Conservation (phyloP, 2,888 invertebrate genomes). For the Drosophila colorata region DNA sequence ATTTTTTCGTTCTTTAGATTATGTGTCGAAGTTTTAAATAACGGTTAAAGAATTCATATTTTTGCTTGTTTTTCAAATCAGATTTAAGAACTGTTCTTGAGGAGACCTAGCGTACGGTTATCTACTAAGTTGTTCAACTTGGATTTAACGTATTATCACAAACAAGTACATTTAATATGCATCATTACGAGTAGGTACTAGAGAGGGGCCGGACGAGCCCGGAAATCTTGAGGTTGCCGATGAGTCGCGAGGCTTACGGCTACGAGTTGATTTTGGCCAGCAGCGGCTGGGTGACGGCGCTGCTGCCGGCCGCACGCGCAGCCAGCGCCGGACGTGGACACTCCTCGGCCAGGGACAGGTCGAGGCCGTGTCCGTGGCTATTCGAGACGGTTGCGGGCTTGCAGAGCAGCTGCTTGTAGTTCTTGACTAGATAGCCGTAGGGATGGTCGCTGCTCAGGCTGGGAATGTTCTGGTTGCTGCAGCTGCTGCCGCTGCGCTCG, state of each 20-base stretch:
- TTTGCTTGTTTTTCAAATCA: no score
- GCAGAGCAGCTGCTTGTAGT: slow-evolving; percentile 77
- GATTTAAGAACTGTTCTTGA: no score
- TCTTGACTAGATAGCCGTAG: slow-evolving; percentile 77
- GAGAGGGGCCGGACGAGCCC: slow-evolving; percentile 13
- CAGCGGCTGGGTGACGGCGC: slow-evolving; percentile 82
- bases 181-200: slow-evolving; percentile 56
- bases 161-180: slow-evolving; percentile 75
- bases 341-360: slow-evolving; percentile 46
- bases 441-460: slow-evolving; percentile 56
- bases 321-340: slow-evolving; percentile 40
- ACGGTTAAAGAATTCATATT: no score
- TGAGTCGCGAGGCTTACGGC: slow-evolving; percentile 47
- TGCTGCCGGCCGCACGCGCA: slow-evolving; percentile 39
- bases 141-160: slow-evolving; percentile 77
- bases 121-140: slow-evolving; percentile 70
- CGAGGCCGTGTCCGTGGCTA: slow-evolving; percentile 47
- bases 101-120: slow-evolving; percentile 15
- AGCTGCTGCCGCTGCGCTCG: slow-evolving; percentile 51
- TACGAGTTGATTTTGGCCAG: slow-evolving; percentile 83
- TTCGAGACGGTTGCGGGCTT: slow-evolving; percentile 63
- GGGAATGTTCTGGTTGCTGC: slow-evolving; percentile 66
- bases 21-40: background rate
- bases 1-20: background rate
- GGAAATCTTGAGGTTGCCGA: slow-evolving; percentile 17